Base-by-base conservation (phyloP, 64 coral and sea anemone species). In the Dendronephthya gigantea region DNA sequence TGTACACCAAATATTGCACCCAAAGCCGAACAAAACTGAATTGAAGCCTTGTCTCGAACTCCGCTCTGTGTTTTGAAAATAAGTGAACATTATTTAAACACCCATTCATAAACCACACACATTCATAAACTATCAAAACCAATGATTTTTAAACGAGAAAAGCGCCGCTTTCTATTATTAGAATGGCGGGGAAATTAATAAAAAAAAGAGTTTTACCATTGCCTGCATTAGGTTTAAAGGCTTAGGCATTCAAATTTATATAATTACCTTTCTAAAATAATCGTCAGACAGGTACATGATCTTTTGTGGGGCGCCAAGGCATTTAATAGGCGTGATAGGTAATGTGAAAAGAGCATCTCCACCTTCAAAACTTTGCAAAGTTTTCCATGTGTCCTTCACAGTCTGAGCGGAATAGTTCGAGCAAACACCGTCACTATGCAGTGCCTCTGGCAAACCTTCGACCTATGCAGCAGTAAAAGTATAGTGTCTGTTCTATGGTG, bases 201-300 rank as follows among this genome's bases (percentile, higher is more conserved):
- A 11, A 45, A 45, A 45, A 11, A n/a, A n/a, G n/a, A n/a, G n/a
- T n/a, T n/a, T n/a, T n/a, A n/a, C n/a, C n/a, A n/a, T n/a, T n/a
- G n/a, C n/a, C n/a, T n/a, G n/a, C n/a, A n/a, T n/a, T n/a, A n/a
- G n/a, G n/a, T n/a, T n/a, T n/a, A n/a, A n/a, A n/a, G n/a, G n/a
- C n/a, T n/a, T n/a, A n/a, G n/a, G n/a, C n/a, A n/a, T n/a, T n/a
- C n/a, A n/a, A n/a, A n/a, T n/a, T n/a, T 88, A 14, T 69, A n/a
- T 40, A 28, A 52, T n/a, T 50, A 93, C 94, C 87, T 97, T 83
- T 81, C 94, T 91, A 28, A 97, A 82, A 49, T 87, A 89, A 38
- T 90, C 94, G 48, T 97, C 94, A 51, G 94, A 47, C 27, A 97
- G 38, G 82, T 97, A 97, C 94, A 97, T 97, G 82, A 97, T 97